Evolutionary conservation across 2,113 vertebrate species (phyloP).

Genomic region (Albula goreensis): DNA sequence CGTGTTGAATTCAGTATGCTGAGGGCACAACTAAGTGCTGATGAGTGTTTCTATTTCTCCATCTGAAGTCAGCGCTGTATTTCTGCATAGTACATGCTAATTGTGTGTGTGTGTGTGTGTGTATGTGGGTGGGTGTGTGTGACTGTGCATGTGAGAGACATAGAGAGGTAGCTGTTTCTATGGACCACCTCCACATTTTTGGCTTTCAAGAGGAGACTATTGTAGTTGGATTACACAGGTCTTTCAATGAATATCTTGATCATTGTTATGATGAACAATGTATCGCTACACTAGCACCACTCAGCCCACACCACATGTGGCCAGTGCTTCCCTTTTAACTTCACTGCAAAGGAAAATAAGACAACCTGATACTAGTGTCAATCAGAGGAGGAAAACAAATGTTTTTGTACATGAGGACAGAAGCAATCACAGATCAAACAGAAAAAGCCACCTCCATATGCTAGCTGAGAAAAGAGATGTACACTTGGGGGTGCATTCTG

Average conservation of each 20-base stretch:
- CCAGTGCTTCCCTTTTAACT: background rate
- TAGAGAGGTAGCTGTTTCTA: background rate
- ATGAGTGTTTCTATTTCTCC: background rate
- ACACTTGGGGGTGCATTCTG: background rate
- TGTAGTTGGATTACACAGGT: background rate
- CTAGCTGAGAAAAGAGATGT: background rate
- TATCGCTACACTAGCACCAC: background rate
- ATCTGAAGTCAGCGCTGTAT: background rate
- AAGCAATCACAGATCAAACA: background rate
- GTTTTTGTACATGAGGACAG: background rate
- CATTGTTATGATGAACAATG: background rate
- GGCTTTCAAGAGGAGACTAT: background rate
- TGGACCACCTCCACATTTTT: too few species aligned
- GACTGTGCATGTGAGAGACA: background rate
- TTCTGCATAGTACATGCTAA: background rate
- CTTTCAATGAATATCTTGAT: background rate
- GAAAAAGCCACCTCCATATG: background rate
- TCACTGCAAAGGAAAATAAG: background rate
- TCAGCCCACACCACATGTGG: background rate
- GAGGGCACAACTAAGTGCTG: background rate
- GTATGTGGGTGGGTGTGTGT: background rate
- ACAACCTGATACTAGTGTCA: background rate
- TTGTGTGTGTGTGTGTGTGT: slow-evolving; percentile 3
- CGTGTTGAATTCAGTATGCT: background rate
- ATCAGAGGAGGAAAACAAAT: background rate